Evolutionary conservation across 1,140 invertebrate genomes (phyloP).

Genomic region (Adoxophyes honmai): DNA sequence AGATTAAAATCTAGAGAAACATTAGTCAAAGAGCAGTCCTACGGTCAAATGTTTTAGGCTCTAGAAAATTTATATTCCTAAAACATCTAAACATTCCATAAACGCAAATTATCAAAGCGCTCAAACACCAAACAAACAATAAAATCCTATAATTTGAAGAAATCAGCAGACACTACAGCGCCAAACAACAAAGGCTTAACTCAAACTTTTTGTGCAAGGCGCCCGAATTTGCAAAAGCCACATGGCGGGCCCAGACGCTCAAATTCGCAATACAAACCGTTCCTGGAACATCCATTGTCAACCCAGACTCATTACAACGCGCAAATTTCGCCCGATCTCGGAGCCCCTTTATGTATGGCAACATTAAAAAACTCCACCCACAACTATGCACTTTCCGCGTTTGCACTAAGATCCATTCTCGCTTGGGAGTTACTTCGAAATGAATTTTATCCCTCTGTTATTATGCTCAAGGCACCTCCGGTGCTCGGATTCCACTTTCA

Average conservation of each 20-base stretch:
- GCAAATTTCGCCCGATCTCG: constrained; percentile 58
- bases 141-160: too few species aligned
- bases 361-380: constrained; percentile 30
- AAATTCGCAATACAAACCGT: constrained; percentile 59
- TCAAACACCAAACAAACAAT: too few species aligned
- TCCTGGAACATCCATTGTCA: constrained; percentile 66
- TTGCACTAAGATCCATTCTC: constrained; percentile 27
- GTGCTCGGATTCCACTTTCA: constrained; percentile 34
- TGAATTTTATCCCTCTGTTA: constrained; percentile 55
- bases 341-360: constrained; percentile 64
- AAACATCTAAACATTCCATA: too few species aligned
- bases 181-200: background rate
- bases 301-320: constrained; percentile 45
- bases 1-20: too few species aligned
- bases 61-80: too few species aligned
- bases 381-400: constrained; percentile 19
- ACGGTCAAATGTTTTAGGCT: too few species aligned
- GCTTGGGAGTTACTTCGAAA: constrained; percentile 20
- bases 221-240: constrained; percentile 34
- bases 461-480: constrained; percentile 40
- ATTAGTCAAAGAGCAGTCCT: too few species aligned
- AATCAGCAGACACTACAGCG: background rate
- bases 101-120: too few species aligned
- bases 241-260: constrained; percentile 41
- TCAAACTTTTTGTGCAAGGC: background rate